These are phyloP conservation scores for Medauroidea extradentata DNA, from an alignment of 1,140 invertebrate species.

Conservation along the genomic window DNA sequence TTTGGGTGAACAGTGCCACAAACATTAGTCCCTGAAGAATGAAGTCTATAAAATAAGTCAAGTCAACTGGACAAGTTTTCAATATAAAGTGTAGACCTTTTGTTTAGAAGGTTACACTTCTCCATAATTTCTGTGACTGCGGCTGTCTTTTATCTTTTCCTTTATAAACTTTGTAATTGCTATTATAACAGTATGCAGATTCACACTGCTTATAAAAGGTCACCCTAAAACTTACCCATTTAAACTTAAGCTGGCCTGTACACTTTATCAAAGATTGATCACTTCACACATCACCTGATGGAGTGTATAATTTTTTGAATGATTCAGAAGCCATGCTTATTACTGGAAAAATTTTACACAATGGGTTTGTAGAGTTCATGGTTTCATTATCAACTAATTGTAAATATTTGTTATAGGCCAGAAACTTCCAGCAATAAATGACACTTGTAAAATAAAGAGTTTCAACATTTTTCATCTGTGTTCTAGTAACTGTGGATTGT, in stretches of 20 bases:
- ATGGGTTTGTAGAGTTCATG: not conserved
- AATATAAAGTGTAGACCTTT: no score
- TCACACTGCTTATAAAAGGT: constrained; percentile 24
- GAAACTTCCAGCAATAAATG: no score
- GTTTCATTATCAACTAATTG: not conserved
- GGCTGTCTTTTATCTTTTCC: constrained; percentile 4
- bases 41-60: no score
- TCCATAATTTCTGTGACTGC: not conserved
- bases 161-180: constrained; percentile 17
- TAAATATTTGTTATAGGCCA: not conserved
- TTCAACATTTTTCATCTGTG: no score
- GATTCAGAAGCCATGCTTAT: not conserved
- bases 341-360: not conserved
- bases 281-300: constrained; percentile 6
- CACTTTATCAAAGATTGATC: constrained; percentile 22
- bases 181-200: constrained; percentile 8
- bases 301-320: constrained; percentile 15
- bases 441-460: no score
- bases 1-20: no score
- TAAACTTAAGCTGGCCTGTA: constrained; percentile 14
- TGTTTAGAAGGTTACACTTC: not conserved
- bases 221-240: constrained; percentile 18
- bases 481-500: no score
- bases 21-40: no score
- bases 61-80: no score